phyloP scores from a whole-genome alignment of 2,113 vertebrate species.

The Tachuris rubrigastra region DNA sequence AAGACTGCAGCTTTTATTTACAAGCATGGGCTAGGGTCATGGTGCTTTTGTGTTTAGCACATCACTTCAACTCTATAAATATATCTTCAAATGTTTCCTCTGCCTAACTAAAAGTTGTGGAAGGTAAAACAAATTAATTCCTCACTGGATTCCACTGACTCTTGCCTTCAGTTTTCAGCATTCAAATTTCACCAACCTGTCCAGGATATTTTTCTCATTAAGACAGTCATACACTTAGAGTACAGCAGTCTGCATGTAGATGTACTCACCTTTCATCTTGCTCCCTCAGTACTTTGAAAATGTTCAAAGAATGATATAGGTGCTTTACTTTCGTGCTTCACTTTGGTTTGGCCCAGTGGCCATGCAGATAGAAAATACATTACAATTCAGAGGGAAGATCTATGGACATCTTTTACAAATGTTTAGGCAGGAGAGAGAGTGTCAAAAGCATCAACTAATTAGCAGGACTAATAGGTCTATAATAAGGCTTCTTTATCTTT shows the following conservation, averaged over 20 bases:
- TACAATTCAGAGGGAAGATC: not conserved
- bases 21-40: not conserved
- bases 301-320: not conserved
- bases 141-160: not conserved
- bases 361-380: not conserved
- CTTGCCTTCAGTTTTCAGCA: not conserved
- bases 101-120: not conserved
- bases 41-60: not conserved
- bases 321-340: not conserved
- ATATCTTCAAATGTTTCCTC: not conserved
- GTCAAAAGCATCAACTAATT: not conserved
- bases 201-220: not conserved
- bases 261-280: not conserved
- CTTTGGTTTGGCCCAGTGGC: not conserved
- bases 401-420: not conserved
- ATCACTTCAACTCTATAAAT: not conserved
- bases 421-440: not conserved
- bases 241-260: not conserved
- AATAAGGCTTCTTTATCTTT: not conserved
- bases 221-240: not conserved
- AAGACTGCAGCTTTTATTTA: not conserved
- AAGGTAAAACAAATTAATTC: not conserved
- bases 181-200: not conserved
- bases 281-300: not conserved
- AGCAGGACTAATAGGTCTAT: not conserved